Evolutionary conservation across 2,113 vertebrate genomes (phyloP).

Genomic region (Ariopsis seemanni): DNA sequence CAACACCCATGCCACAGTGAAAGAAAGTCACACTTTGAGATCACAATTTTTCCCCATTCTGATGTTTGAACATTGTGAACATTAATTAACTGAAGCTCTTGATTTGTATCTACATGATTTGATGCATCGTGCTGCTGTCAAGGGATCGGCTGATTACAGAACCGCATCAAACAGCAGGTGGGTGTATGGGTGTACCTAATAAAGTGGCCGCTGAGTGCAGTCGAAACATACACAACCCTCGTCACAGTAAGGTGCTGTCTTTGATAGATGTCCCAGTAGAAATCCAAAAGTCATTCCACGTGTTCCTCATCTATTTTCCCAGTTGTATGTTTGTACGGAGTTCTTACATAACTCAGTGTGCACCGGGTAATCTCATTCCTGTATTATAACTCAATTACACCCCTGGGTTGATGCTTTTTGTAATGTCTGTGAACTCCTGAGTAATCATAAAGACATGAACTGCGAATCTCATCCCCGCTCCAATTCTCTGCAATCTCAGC

Average conservation of each 20-base stretch:
- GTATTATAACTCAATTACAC: constrained; percentile 58
- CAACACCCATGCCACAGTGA: too few relatives aligned
- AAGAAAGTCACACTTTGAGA: too few relatives aligned
- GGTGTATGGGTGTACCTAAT: too few relatives aligned
- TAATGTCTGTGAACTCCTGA: constrained; percentile 57
- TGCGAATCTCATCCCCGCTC: constrained; percentile 36
- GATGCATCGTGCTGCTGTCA: too few relatives aligned
- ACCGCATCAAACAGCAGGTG: too few relatives aligned
- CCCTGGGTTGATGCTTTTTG: constrained; percentile 58
- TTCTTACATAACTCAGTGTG: constrained; percentile 36
- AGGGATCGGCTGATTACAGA: too few relatives aligned
- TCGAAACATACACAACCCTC: not conserved
- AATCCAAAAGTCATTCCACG: not conserved
- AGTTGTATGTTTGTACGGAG: not conserved
- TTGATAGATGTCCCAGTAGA: not conserved
- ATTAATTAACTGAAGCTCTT: too few relatives aligned
- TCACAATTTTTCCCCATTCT: too few relatives aligned
- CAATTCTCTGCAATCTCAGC: constrained; percentile 22
- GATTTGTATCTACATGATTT: too few relatives aligned
- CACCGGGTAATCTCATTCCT: constrained; percentile 55
- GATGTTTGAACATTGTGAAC: too few relatives aligned
- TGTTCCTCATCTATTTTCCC: not conserved
- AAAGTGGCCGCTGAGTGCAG: too few relatives aligned
- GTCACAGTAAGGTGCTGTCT: not conserved
- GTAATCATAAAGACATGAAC: constrained; percentile 54